Percentiles rank a stretch among this genome's conserved stretches.
phyloP scores from a whole-genome alignment of 30 jellyfish, hydroid and myxozoan species.

The Turritopsis dohrnii region DNA sequence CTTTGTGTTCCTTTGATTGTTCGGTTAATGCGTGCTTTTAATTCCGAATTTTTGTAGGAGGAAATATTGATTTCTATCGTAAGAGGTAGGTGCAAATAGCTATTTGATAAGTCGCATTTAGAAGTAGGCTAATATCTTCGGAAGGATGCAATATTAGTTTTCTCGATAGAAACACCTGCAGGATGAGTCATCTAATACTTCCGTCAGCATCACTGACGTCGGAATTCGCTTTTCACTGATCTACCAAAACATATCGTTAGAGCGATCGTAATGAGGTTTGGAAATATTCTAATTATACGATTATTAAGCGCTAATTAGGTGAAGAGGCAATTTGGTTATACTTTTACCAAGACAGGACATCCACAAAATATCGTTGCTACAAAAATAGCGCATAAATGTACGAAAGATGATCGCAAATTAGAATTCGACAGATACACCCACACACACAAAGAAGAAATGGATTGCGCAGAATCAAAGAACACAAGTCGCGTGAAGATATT shows the following conservation, averaged over 20 bases:
- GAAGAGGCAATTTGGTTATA: neutral
- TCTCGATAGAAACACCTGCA: neutral
- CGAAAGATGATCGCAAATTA: neutral
- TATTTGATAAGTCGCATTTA: neutral
- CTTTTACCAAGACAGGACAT: neutral
- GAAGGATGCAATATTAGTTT: neutral
- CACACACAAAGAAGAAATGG: neutral
- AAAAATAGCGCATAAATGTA: neutral
- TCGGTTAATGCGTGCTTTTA: neutral
- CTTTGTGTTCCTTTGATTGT: neutral
- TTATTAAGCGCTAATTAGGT: neutral
- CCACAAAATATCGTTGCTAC: neutral
- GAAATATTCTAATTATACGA: neutral
- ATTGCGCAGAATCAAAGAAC: no score
- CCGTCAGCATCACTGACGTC: neutral
- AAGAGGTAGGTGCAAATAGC: neutral
- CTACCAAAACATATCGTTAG: neutral
- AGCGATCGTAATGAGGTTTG: neutral
- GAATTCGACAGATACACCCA: neutral
- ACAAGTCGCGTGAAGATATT: neutral
- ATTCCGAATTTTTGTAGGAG: neutral
- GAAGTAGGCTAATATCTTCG: neutral
- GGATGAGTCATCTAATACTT: neutral
- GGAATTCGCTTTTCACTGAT: neutral
- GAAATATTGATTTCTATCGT: neutral